Evolutionary conservation across 2,888 invertebrate species (phyloP).

Genomic region (Laspeyria flexula): DNA sequence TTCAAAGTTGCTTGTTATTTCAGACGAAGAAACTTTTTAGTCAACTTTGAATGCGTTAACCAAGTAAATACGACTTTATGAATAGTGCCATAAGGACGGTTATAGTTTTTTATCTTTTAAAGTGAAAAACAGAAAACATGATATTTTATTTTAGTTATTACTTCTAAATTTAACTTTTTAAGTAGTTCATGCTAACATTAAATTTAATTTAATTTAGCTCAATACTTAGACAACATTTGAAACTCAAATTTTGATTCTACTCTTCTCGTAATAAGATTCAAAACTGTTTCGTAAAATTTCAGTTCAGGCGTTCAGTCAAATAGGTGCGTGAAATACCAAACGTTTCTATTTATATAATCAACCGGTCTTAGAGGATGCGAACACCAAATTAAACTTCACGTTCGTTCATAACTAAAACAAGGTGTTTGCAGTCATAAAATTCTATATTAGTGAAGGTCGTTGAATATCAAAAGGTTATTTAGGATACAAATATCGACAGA

Average conservation of each 20-base stretch:
- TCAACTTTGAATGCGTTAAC: background rate
- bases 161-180: background rate
- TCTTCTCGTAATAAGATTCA: slow-evolving; percentile 10
- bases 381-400: slow-evolving; percentile 51
- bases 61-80: slow-evolving; percentile 5
- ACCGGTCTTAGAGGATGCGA: slow-evolving; percentile 52
- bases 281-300: slow-evolving; percentile 10
- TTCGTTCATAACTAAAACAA: slow-evolving; percentile 31
- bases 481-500: slow-evolving; percentile 9
- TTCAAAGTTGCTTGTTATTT: background rate
- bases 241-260: background rate
- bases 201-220: background rate
- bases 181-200: background rate
- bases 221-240: background rate
- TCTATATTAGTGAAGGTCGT: slow-evolving; percentile 39
- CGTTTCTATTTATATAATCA: slow-evolving; percentile 55
- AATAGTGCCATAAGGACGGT: slow-evolving; percentile 2
- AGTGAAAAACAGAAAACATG: background rate
- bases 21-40: background rate
- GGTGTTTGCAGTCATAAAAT: slow-evolving; percentile 23
- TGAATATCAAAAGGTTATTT: slow-evolving; percentile 22
- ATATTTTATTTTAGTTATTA: background rate
- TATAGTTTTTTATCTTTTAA: background rate
- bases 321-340: slow-evolving; percentile 55
- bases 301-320: slow-evolving; percentile 26